phyloP scores from a whole-genome alignment of 1,140 invertebrate genomes.

The Hylaeus anthracinus region DNA sequence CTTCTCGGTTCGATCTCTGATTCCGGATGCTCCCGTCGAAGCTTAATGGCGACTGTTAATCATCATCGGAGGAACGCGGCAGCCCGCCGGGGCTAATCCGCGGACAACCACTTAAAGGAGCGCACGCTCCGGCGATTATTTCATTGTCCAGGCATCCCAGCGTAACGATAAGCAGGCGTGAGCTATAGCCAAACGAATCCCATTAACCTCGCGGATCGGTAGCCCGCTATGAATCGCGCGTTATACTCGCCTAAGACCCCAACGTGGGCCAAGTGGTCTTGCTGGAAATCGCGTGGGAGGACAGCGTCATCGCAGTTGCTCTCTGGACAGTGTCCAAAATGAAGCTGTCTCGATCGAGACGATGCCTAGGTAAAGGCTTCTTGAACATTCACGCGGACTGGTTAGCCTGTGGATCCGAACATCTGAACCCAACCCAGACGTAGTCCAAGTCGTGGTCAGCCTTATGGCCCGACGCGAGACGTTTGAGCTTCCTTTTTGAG shows the following conservation, averaged over 20 bases:
- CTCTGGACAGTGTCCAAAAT: too few relatives aligned
- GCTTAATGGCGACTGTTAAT: slow-evolving; percentile 18
- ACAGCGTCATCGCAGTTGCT: too few relatives aligned
- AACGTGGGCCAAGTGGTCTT: slow-evolving; percentile 15
- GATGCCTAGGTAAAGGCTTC: too few relatives aligned
- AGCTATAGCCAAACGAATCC: slow-evolving; percentile 42
- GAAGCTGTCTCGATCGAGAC: too few relatives aligned
- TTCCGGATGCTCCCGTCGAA: neutral
- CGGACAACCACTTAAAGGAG: slow-evolving; percentile 1
- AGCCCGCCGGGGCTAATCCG: neutral
- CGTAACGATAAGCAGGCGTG: slow-evolving; percentile 27
- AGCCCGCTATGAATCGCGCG: slow-evolving; percentile 37
- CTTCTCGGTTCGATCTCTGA: neutral
- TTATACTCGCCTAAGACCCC: neutral
- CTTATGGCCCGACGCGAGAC: neutral
- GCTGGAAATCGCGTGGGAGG: slow-evolving; percentile 11
- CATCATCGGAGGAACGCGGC: neutral
- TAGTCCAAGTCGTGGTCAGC: too few relatives aligned
- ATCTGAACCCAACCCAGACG: too few relatives aligned
- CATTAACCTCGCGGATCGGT: slow-evolving; percentile 47
- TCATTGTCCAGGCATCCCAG: slow-evolving; percentile 30
- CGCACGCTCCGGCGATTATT: slow-evolving; percentile 37
- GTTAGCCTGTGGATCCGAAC: too few relatives aligned
- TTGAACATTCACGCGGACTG: too few relatives aligned
- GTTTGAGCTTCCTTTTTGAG: neutral